Evolutionary conservation across 2,797 vertebrate genomes (phyloP).

Genomic region (Siniperca undulata): DNA sequence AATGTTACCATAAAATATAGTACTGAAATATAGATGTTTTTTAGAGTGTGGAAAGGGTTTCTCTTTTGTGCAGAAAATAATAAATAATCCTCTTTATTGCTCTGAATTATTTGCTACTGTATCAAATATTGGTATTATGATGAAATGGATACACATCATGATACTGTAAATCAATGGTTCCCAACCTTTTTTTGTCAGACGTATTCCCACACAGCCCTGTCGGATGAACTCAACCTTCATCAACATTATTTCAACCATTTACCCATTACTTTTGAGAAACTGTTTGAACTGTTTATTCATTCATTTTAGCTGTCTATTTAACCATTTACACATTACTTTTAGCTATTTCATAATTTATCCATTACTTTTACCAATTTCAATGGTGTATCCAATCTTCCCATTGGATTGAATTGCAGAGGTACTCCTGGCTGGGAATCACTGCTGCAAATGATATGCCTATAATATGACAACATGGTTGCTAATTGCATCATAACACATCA

Average conservation of each 20-base stretch:
- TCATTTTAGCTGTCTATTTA: neutral
- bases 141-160: neutral
- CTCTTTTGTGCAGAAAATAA: neutral
- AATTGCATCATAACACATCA: slow-evolving; percentile 58
- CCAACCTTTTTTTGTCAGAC: too few species aligned
- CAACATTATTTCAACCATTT: neutral
- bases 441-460: slow-evolving; percentile 8
- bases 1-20: neutral
- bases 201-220: neutral
- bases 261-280: neutral
- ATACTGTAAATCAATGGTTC: neutral
- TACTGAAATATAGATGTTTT: neutral
- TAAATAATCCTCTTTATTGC: neutral
- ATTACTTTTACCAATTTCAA: neutral
- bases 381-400: neutral
- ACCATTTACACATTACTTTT: neutral
- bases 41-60: neutral
- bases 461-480: slow-evolving; percentile 41
- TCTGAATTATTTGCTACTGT: neutral
- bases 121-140: neutral
- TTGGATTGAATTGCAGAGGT: neutral
- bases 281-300: neutral
- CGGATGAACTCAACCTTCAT: neutral
- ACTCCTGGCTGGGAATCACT: neutral
- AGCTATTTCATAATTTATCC: neutral